phyloP scores from a whole-genome alignment of 2,113 vertebrate genomes.

The Heliornis fulica region DNA sequence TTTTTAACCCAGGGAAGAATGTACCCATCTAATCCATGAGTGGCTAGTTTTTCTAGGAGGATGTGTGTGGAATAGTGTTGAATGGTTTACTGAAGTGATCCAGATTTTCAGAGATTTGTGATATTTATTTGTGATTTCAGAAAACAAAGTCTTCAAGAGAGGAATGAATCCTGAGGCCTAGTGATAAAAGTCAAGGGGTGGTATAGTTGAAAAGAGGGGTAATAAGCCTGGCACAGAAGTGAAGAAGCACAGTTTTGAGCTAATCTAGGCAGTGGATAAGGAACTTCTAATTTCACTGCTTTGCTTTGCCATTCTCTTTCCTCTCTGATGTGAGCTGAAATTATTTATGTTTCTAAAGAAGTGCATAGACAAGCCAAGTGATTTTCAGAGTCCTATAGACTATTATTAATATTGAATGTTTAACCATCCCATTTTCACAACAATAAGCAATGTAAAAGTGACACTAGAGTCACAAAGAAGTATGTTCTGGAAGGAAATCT shows the following conservation, averaged over 20 bases:
- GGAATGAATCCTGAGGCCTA: background rate
- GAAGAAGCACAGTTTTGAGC: background rate
- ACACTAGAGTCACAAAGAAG: background rate
- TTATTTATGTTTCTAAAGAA: background rate
- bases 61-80: no score
- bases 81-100: no score
- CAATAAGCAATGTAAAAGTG: background rate
- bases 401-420: background rate
- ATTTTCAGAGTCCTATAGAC: background rate
- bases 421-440: background rate
- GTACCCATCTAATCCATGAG: no score
- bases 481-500: background rate
- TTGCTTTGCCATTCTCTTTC: background rate
- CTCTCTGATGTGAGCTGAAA: background rate
- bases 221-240: rapidly evolving
- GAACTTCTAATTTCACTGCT: background rate
- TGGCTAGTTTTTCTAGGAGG: no score
- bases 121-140: background rate
- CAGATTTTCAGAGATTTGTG: background rate
- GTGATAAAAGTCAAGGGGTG: background rate
- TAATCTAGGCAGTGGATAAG: background rate
- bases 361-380: rapidly evolving
- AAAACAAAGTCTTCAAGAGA: background rate
- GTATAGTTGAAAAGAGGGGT: background rate
- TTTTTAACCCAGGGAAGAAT: no score